Base-by-base conservation (phyloP, 2,113 vertebrate species). In the Tonatia bakeri region DNA sequence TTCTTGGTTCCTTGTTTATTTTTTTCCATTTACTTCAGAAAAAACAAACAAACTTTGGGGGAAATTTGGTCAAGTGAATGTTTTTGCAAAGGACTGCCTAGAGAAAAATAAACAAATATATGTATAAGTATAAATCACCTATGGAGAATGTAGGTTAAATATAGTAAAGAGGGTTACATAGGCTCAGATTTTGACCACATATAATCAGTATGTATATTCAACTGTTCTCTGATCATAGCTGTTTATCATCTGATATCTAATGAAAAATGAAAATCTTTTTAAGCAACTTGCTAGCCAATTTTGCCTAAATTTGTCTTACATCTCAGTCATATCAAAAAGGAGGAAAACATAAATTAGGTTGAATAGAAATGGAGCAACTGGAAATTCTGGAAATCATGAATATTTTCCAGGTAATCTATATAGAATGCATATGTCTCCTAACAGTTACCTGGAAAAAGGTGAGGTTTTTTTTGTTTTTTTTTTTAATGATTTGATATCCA, bases 41-140 rank as follows among this genome's bases (percentile, higher is more conserved):
- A 96, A 90, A 86, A 6, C 40, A 87, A 87, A 93, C 24, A 88
- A 61, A 67, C 50, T 80, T 94, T 88, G 54, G 81, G n/a, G 3
- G 28, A 75, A 92, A 87, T 72, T 83, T 89, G 61, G 38, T 75
- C 26, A 67, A 36, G 47, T 33, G 6, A 87, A 75, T 40, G 38
- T 81, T 87, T 94, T 88, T 43, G 47, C 5, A 94, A 82, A 91
- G 9, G 9, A 4, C 31, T 95, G 31, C 38, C 50, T 69, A n/a
- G 13, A 72, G 80, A 87, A 90, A 76, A 87, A 20, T 19, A 90
- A 64, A 65, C 5, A 56, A n/a, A 75, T 67, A 54, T 54, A 33
- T 43, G 28, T 22, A 36, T 50, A 61, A 16, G 61, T 36, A 28
- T 31, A 59, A 52, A 61, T 24, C 12, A 81, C 22, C 15, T 61